These are phyloP conservation scores for Lepus americanus DNA, from an alignment of 2,113 vertebrate species.

Conservation along the genomic window DNA sequence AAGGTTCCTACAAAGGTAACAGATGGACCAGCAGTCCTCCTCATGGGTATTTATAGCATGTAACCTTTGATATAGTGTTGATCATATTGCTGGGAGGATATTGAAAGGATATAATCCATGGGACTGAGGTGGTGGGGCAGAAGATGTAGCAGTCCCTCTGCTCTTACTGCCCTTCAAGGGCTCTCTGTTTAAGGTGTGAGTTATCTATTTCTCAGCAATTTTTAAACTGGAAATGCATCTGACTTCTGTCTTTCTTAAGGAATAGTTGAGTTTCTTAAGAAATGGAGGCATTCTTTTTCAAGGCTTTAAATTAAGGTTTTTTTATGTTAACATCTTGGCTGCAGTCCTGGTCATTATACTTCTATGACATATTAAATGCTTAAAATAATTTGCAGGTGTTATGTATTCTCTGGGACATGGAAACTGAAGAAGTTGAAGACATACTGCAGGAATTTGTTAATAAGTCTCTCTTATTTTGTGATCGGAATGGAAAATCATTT, in stretches of 20 bases:
- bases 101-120: not conserved
- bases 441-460: constrained; percentile 97
- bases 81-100: not conserved
- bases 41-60: not conserved
- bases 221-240: not conserved
- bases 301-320: not conserved
- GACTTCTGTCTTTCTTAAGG: constrained; percentile 18
- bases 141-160: not conserved
- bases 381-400: constrained; percentile 90
- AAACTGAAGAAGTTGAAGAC: constrained; percentile 96
- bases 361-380: constrained; percentile 39
- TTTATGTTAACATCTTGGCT: not conserved
- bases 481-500: constrained; percentile 93
- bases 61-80: not conserved
- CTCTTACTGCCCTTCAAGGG: not conserved
- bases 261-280: not conserved
- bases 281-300: constrained; percentile 37
- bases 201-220: constrained; percentile 18
- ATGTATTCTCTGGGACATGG: constrained; percentile 95
- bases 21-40: not conserved
- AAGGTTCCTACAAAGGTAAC: constrained; percentile 96
- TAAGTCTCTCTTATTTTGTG: constrained; percentile 96
- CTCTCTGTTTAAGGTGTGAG: not conserved
- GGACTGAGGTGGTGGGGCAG: not conserved
- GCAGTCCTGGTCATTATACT: not conserved